Conservation (phyloP, 2,113 vertebrate genomes). For the Percina caprodes region DNA sequence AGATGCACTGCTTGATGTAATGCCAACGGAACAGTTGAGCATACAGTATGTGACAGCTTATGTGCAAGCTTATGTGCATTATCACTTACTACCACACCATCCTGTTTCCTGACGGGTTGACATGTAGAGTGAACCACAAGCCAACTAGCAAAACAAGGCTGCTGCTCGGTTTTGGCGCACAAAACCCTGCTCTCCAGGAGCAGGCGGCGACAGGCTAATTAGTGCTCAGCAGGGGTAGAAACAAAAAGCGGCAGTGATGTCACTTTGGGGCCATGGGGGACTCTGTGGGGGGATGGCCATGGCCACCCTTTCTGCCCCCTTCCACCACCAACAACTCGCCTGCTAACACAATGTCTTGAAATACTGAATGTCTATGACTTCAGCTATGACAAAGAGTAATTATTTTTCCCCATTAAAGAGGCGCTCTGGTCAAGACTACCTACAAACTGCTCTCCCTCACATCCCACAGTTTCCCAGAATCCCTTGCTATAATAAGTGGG, state of each 20-base stretch:
- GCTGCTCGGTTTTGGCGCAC: slow-evolving; percentile 41
- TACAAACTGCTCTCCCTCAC: slow-evolving; percentile 53
- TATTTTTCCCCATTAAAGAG: slow-evolving; percentile 60
- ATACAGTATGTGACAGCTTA: slow-evolving; percentile 23
- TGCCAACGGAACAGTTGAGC: slow-evolving; percentile 18
- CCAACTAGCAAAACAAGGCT: slow-evolving; percentile 25
- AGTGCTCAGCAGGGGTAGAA: slow-evolving; percentile 62
- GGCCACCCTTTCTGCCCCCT: slow-evolving; percentile 11
- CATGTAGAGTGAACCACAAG: slow-evolving; percentile 29
- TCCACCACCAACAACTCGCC: slow-evolving; percentile 23
- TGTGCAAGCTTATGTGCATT: slow-evolving; percentile 23
- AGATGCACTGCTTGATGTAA: slow-evolving; percentile 10
- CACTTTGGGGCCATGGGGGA: slow-evolving; percentile 26
- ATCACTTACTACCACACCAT: slow-evolving; percentile 52
- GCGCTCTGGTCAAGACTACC: slow-evolving; percentile 41
- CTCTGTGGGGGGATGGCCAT: slow-evolving; percentile 17
- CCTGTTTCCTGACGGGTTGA: slow-evolving; percentile 62
- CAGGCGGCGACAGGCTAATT: slow-evolving; percentile 66
- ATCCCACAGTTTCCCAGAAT: slow-evolving; percentile 66
- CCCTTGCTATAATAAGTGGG: slow-evolving; percentile 65
- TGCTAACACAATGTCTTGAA: slow-evolving; percentile 44
- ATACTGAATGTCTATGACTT: slow-evolving; percentile 47
- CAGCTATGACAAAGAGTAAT: slow-evolving; percentile 61
- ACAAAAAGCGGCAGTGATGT: slow-evolving; percentile 71
- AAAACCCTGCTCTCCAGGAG: slow-evolving; percentile 47